Conservation (phyloP, 2,888 invertebrate genomes). For the Ceraclea dissimilis region DNA sequence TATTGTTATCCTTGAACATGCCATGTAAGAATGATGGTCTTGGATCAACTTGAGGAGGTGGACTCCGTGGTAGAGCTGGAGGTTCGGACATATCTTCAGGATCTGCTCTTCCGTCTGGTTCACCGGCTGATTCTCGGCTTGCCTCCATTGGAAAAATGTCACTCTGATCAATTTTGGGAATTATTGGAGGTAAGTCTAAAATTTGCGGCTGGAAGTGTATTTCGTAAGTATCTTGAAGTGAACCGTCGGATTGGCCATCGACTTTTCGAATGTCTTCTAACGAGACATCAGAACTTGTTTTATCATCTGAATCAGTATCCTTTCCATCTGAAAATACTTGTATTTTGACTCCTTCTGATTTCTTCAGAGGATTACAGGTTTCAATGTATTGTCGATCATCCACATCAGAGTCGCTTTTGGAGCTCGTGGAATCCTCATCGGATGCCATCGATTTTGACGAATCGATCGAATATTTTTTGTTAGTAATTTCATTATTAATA, state of each 20-base stretch:
- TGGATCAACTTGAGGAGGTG: constrained; percentile 51
- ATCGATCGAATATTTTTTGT: constrained; percentile 51
- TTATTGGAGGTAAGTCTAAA: constrained; percentile 42
- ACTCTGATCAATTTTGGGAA: constrained; percentile 40
- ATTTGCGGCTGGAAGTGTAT: constrained; percentile 30
- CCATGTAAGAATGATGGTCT: constrained; percentile 68
- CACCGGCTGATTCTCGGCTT: constrained; percentile 73
- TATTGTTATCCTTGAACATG: constrained; percentile 40
- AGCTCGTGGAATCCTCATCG: constrained; percentile 46
- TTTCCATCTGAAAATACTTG: constrained; percentile 41
- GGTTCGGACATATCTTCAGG: constrained; percentile 64
- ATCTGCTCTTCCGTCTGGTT: constrained; percentile 81
- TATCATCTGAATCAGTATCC: constrained; percentile 31
- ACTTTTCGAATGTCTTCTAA: constrained; percentile 41
- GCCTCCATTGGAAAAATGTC: constrained; percentile 47
- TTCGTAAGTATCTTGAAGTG: constrained; percentile 26
- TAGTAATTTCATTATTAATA: constrained; percentile 40
- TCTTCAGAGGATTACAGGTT: constrained; percentile 32
- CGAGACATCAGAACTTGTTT: constrained; percentile 39
- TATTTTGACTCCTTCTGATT: constrained; percentile 45
- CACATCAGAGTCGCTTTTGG: constrained; percentile 52
- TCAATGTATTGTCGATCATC: constrained; percentile 50
- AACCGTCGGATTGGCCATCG: constrained; percentile 38
- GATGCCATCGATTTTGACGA: constrained; percentile 43
- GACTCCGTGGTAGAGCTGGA: constrained; percentile 62